phyloP scores from a whole-genome alignment of 2,113 vertebrate genomes.

The Lagopus muta region DNA sequence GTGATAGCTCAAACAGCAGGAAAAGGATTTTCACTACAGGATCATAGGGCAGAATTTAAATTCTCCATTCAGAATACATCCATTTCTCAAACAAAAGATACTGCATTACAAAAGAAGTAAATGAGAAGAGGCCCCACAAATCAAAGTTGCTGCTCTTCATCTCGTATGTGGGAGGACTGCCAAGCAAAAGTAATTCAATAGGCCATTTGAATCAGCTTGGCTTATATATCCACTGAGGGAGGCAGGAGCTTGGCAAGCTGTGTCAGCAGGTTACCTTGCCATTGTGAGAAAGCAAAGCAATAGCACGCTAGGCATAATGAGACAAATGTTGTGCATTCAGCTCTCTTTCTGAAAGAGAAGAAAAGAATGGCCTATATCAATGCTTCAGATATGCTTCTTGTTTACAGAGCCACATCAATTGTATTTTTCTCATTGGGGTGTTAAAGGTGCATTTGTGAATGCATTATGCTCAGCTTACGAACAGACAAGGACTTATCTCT shows the following conservation, averaged over 20 bases:
- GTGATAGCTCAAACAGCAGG: not conserved
- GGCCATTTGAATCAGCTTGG: slow-evolving; percentile 45
- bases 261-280: slow-evolving; percentile 54
- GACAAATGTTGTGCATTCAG: slow-evolving; percentile 30
- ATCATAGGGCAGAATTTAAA: not conserved
- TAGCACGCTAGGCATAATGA: slow-evolving; percentile 28
- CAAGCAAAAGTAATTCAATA: slow-evolving; percentile 42
- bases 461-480: not conserved
- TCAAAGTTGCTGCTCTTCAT: slow-evolving; percentile 34
- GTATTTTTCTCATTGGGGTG: not conserved
- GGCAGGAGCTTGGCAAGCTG: slow-evolving; percentile 41
- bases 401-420: not conserved
- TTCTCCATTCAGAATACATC: not conserved
- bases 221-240: slow-evolving; percentile 25
- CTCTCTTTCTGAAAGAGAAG: slow-evolving; percentile 27
- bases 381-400: not conserved
- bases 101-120: not conserved
- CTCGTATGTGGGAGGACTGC: slow-evolving; percentile 41
- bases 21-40: not conserved
- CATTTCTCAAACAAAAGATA: slow-evolving; percentile 21
- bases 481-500: not conserved
- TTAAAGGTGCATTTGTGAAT: not conserved
- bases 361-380: slow-evolving; percentile 19
- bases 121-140: slow-evolving; percentile 12
- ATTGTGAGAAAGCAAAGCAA: slow-evolving; percentile 35